phyloP scores from a whole-genome alignment of 37 sponge, comb jelly and placozoan genomes.

The Beroe forskalii region DNA sequence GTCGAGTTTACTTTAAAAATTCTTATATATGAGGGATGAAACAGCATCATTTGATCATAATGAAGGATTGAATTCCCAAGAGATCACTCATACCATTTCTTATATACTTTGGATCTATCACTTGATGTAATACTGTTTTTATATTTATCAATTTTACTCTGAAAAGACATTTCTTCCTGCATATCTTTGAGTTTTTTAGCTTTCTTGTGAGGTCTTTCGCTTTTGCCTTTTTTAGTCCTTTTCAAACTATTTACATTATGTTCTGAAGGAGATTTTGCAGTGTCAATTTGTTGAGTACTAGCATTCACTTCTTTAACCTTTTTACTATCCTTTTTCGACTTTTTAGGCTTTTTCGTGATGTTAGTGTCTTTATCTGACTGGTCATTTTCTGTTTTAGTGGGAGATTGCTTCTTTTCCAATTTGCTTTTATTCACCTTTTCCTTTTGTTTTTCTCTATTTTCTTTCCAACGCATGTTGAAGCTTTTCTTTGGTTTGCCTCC shows the following conservation, averaged over 20 bases:
- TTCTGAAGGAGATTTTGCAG: neutral
- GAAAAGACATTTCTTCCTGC: neutral
- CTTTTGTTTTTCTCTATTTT: slow-evolving; percentile 2
- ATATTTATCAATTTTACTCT: neutral
- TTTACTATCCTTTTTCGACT: neutral
- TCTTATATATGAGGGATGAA: no score
- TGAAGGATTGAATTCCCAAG: no score
- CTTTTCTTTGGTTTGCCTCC: neutral
- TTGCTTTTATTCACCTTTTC: neutral
- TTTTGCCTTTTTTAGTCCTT: neutral
- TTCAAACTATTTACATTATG: neutral
- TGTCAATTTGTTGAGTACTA: neutral
- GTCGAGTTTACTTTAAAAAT: no score
- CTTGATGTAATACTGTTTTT: neutral
- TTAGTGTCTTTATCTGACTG: neutral
- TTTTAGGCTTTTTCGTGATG: neutral
- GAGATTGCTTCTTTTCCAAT: neutral
- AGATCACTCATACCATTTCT: slow-evolving; percentile 40
- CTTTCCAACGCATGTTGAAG: slow-evolving; percentile 43
- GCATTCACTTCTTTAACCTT: neutral
- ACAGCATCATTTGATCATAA: no score
- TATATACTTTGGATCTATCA: neutral
- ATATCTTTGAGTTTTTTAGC: neutral
- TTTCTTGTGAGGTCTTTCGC: neutral
- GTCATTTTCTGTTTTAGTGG: neutral